Evolutionary conservation across 2,888 invertebrate species (phyloP).

Genomic region (Gari tellinella): DNA sequence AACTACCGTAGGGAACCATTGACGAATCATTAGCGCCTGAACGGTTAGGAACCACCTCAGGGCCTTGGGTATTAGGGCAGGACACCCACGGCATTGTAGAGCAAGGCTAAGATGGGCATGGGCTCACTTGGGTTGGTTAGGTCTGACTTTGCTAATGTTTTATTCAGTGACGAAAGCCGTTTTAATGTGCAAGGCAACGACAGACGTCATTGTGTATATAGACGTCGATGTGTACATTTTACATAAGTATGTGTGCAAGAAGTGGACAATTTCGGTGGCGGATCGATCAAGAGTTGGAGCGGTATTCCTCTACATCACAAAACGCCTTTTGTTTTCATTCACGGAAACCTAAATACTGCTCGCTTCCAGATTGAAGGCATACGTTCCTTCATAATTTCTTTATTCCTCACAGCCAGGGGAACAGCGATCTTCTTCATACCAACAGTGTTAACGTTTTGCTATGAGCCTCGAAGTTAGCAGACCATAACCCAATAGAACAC

Average conservation of each 20-base stretch:
- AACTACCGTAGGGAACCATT: too few relatives aligned
- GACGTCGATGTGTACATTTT: conserved; percentile 11
- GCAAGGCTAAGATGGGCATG: neutral
- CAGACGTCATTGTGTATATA: conserved; percentile 13
- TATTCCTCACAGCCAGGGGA: neutral
- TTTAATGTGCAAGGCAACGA: conserved; percentile 11
- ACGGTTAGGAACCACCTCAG: conserved; percentile 5
- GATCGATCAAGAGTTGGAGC: conserved; percentile 14
- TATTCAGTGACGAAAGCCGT: conserved; percentile 16
- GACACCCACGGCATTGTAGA: conserved; percentile 4
- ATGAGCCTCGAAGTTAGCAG: too few relatives aligned
- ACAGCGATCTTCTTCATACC: conserved; percentile 1
- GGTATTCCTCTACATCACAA: conserved; percentile 20
- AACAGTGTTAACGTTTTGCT: too few relatives aligned
- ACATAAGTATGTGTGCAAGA: conserved; percentile 14
- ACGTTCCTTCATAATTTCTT: conserved; percentile 2
- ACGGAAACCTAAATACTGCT: conserved; percentile 16
- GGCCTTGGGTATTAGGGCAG: neutral
- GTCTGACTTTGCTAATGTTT: conserved; percentile 21
- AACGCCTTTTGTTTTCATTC: conserved; percentile 8
- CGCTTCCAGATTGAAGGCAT: conserved; percentile 16
- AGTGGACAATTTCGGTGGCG: conserved; percentile 12
- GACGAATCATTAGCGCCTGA: neutral
- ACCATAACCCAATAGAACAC: too few relatives aligned
- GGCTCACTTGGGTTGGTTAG: conserved; percentile 4